A percentile compares a stretch with the other conserved stretches of the same genome.
Conservation (phyloP, 2,113 vertebrate genomes). For the Xenotilapia flavipinnis region DNA sequence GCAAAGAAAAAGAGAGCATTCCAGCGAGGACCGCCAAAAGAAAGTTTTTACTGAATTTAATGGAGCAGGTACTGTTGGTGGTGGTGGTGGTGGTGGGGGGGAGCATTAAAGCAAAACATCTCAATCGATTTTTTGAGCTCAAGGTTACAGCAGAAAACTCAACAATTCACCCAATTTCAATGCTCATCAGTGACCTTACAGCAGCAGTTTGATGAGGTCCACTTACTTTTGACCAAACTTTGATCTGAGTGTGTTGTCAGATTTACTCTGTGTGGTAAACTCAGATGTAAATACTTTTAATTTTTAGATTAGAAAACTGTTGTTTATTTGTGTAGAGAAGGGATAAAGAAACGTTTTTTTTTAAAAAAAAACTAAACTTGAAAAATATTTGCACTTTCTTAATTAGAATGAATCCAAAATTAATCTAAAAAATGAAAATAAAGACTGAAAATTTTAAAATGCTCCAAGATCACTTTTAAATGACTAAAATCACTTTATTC, state of each 20-base stretch:
- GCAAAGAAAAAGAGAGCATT: not conserved
- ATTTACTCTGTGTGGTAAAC: not conserved
- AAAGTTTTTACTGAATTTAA: not conserved
- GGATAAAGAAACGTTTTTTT: too few species aligned
- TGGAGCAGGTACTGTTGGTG: not conserved
- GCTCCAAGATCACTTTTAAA: not conserved
- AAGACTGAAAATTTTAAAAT: not conserved
- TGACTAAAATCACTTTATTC: not conserved
- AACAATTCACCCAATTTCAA: not conserved
- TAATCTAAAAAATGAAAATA: not conserved
- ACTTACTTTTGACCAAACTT: not conserved
- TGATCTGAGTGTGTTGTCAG: not conserved
- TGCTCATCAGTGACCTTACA: not conserved
- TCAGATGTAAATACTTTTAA: not conserved
- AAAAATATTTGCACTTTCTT: not conserved
- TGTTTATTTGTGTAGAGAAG: not conserved
- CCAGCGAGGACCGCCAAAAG: not conserved
- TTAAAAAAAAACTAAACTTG: not conserved
- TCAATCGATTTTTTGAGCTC: not conserved
- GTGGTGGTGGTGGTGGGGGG: not conserved
- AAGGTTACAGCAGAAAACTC: not conserved
- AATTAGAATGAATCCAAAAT: not conserved
- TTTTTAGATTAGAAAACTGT: not conserved
- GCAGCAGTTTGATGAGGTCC: not conserved
- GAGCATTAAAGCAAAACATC: not conserved